Conservation (phyloP, 2,113 vertebrate genomes). For the Euleptes europaea region DNA sequence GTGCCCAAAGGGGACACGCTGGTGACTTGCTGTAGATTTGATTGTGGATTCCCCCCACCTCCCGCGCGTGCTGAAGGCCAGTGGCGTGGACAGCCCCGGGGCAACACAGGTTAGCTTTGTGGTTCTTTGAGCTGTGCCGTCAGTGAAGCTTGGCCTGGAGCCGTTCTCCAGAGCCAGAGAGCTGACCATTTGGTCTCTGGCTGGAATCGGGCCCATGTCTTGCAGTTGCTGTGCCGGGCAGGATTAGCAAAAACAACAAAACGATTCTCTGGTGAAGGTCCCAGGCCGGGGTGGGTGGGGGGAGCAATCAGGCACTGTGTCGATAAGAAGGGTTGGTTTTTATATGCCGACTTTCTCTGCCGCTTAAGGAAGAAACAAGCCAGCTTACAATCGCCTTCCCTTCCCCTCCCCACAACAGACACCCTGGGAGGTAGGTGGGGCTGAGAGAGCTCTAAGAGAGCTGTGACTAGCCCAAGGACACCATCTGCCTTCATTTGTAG, state of each 20-base stretch:
- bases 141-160: neutral
- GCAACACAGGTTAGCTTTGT: neutral
- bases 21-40: neutral
- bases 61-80: too few species aligned
- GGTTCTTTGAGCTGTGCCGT: neutral
- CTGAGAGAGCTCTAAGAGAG: too few species aligned
- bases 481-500: too few species aligned
- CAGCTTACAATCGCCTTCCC: too few species aligned
- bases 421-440: too few species aligned
- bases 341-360: too few species aligned
- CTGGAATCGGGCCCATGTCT: rapidly evolving
- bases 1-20: too few species aligned
- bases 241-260: rapidly evolving
- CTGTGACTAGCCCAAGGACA: too few species aligned
- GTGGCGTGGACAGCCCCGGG: neutral
- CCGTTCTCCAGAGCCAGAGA: neutral
- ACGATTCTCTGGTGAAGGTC: rapidly evolving
- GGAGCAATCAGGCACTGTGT: neutral
- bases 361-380: too few species aligned
- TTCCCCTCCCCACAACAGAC: too few species aligned
- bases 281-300: neutral
- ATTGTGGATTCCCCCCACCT: neutral
- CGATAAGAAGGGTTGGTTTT: too few species aligned
- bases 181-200: neutral
- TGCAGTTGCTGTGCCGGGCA: neutral